Evolutionary conservation across 2,797 vertebrate genomes (phyloP).

Genomic region (Balearica regulorum): DNA sequence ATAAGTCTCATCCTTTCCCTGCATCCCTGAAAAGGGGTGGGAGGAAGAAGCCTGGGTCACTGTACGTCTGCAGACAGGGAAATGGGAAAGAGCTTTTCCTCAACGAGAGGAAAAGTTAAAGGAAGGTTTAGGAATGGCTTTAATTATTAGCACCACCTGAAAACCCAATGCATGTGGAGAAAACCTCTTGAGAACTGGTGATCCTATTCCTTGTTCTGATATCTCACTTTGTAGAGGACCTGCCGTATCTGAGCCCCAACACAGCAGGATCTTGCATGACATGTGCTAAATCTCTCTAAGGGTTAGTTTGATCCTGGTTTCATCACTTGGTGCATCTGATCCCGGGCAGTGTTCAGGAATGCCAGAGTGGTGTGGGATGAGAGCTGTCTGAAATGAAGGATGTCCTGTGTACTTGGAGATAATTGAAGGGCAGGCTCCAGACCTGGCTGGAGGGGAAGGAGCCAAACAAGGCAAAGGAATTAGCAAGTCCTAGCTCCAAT

Average conservation of each 20-base stretch:
- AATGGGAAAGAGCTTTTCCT: neutral
- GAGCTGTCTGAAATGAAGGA: neutral
- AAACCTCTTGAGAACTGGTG: too few species aligned
- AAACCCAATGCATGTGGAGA: too few species aligned
- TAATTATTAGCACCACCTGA: too few species aligned
- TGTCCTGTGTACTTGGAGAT: neutral
- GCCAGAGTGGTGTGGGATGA: neutral
- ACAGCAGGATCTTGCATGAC: neutral
- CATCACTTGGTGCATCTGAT: neutral
- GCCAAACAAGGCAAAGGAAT: neutral
- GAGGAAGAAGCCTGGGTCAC: neutral
- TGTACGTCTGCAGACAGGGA: neutral
- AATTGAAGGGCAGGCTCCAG: slow-evolving; percentile 8
- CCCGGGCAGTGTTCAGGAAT: neutral
- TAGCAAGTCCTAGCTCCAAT: neutral
- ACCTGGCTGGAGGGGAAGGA: neutral
- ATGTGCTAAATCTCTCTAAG: neutral
- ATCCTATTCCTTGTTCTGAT: too few species aligned
- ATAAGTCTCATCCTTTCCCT: neutral
- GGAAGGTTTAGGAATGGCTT: too few species aligned
- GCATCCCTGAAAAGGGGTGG: neutral
- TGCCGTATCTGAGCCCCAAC: neutral
- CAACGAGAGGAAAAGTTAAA: neutral
- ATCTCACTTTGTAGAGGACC: neutral
- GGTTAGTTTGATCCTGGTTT: neutral